Base-by-base conservation (phyloP, 2,888 invertebrate species). In the Eledona agricola region DNA sequence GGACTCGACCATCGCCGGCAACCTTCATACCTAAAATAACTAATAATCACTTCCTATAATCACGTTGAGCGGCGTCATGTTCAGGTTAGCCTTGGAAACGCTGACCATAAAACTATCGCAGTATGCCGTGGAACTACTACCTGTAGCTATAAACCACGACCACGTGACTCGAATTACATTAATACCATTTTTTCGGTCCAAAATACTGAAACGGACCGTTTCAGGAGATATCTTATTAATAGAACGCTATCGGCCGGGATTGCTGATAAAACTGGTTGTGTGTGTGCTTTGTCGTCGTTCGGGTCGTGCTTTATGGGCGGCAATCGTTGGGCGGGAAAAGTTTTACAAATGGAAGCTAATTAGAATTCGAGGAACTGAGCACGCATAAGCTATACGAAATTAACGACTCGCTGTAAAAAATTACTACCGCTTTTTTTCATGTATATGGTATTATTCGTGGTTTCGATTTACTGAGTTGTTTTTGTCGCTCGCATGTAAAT, bases 41-140 rank as follows among this genome's bases (percentile, higher is more conserved):
- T 63, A 62, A 45, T 45, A 45, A 63, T 65, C 64, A 65, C 67
- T 69, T 69, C 69, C 67, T 66, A 67, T 69, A 65, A 67, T 66
- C 69, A 65, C 67, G 65, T 65, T 64, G 65, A 60, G 57, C 61
- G 58, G 60, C 63, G 62, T 66, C 66, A 67, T 66, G 65, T 62
- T 66, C 58, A 56, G 57, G 69, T 67, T 66, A 65, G 57, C 69
- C 69, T 69, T 69, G 67, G 62, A 65, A 57, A 62, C 13, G 50
- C 52, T 58, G 57, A 62, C 62, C 64, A 63, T 64, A 61, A 61
- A 62, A 58, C 57, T 60, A 55, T 60, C 55, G 56, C 58, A 58
- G 54, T 57, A 55, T 53, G 57, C 40, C 51, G 58, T 55, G 46
- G 45, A 50, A 50, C 45, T 49, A 54, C 55, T 59, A 59, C 57